Base-by-base conservation (phyloP, 2,797 vertebrate species). In the Girardinus metallicus region DNA sequence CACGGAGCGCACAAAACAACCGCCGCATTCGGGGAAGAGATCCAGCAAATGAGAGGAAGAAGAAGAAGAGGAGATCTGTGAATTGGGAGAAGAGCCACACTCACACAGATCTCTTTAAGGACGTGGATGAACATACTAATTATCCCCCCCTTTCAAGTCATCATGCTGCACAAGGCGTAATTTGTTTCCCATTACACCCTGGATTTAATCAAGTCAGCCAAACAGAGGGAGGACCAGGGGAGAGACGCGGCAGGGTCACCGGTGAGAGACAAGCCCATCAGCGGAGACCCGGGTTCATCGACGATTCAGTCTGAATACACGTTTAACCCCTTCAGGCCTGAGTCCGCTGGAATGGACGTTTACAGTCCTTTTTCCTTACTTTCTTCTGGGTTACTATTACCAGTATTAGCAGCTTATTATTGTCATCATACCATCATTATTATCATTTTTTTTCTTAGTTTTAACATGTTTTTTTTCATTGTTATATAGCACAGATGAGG, bases 181-280 rank as follows among this genome's bases (percentile, higher is more conserved):
- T 94, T 93, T 92, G 91, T 88, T 92, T 92, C 91, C 91, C 90
- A 92, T 94, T 92, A 93, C 88, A 92, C 84, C 81, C 74, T 77
- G 84, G 88, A 93, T 94, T 90, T 92, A 88, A 93, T 92, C 92
- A 81, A 78, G 74, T 82, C 80, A 75, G 76, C 78, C 85, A 86
- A 89, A 92, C 80, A 82, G 80, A 49, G 86, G 70, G 23, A 71
- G 31, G 80, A 86, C 83, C 79, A 75, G 76, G 1, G 55, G 47
- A 0, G 6, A 76, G 81, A 57, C 43, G 64, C 74, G 70, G 66
- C 75, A 64, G 77, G 82, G 85, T 89, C 83, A 84, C 43, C 34
- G 72, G 68, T 0, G 84, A 73, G 46, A 73, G 10, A 62, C 41
- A 11, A 47, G 71, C 74, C 77, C 49, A 57, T 75, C 78, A 57